Percentiles rank a stretch among this genome's conserved stretches.
Conservation (phyloP, 2,797 vertebrate species). For the Notolabrus celidotus region DNA sequence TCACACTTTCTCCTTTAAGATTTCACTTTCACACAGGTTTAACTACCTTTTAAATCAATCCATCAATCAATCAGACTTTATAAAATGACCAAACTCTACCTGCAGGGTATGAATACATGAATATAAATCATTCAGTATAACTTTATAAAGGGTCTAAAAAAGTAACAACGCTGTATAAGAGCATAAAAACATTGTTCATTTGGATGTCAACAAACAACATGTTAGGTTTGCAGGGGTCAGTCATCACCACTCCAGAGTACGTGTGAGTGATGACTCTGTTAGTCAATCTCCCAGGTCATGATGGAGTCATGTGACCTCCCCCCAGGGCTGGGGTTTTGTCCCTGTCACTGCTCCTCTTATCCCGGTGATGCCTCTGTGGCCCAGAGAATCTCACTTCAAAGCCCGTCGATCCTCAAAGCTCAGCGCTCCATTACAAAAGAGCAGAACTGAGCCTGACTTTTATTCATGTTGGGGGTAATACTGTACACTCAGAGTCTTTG, state of each 20-base stretch:
- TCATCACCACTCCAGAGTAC: slow-evolving; percentile 1
- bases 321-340: slow-evolving; percentile 32
- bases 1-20: neutral
- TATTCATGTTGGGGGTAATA: slow-evolving; percentile 1
- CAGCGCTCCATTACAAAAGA: neutral
- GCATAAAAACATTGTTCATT: neutral
- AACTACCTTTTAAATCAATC: neutral
- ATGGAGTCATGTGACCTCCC: slow-evolving; percentile 58
- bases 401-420: slow-evolving; percentile 25
- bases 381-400: slow-evolving; percentile 27
- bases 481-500: neutral
- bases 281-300: slow-evolving; percentile 42
- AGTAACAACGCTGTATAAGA: neutral
- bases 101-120: no score
- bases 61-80: no score
- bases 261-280: slow-evolving; percentile 16
- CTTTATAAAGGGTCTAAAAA: no score
- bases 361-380: slow-evolving; percentile 44
- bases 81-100: neutral
- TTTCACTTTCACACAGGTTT: neutral
- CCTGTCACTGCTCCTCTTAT: slow-evolving; percentile 46
- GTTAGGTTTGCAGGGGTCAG: neutral
- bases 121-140: no score
- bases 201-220: slow-evolving; percentile 10
- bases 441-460: neutral